Percentiles rank a stretch among this genome's conserved stretches.
Conservation (phyloP, 2,113 vertebrate genomes). For the Chinchilla lanigera region DNA sequence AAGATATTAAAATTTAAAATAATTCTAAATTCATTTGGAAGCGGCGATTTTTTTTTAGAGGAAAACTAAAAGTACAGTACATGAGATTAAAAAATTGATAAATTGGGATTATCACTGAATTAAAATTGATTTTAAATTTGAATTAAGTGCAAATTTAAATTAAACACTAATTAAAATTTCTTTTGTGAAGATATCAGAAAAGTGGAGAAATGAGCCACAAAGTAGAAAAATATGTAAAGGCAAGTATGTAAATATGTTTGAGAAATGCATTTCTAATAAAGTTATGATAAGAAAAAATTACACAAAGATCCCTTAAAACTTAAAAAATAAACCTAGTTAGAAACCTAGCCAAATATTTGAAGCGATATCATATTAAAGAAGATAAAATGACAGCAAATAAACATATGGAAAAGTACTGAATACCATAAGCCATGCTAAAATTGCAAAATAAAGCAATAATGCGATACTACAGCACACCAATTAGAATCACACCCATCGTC, state of each 20-base stretch:
- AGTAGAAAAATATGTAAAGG: background rate
- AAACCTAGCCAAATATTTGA: background rate
- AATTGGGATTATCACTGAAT: background rate
- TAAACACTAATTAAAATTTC: background rate
- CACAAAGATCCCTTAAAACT: background rate
- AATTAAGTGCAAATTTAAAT: background rate
- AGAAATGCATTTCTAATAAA: background rate
- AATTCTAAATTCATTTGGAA: background rate
- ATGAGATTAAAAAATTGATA: background rate
- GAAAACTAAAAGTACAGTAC: background rate
- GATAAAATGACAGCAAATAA: background rate
- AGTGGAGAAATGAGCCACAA: background rate
- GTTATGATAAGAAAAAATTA: no score
- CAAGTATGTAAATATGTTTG: background rate
- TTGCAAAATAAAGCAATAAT: background rate
- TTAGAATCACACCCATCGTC: background rate
- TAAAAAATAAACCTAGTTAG: background rate
- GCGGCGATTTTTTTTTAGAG: no score
- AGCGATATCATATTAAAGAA: no score
- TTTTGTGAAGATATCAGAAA: background rate
- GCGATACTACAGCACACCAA: accelerated
- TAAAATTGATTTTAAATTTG: background rate
- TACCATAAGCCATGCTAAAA: accelerated
- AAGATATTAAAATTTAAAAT: background rate
- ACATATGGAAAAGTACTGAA: background rate